Conservation (phyloP, 2,797 vertebrate species). For the Glyptemys insculpta region DNA sequence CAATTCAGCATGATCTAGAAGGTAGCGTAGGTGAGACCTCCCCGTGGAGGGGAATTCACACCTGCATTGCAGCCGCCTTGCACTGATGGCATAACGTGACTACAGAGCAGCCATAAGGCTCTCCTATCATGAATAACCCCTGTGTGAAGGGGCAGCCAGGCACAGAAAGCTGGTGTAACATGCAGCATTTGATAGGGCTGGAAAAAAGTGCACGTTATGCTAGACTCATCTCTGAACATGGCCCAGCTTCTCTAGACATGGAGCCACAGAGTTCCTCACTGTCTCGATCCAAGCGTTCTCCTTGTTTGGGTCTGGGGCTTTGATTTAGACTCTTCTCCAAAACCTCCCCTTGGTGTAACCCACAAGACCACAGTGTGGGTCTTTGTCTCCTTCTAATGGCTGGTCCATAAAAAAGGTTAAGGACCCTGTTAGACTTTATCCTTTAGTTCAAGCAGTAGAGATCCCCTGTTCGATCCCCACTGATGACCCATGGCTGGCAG, state of each 20-base stretch:
- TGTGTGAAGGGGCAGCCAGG: rapidly evolving
- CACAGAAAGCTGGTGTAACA: not conserved
- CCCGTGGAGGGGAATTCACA: rapidly evolving
- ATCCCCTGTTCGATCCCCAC: rapidly evolving
- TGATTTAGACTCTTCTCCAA: not conserved
- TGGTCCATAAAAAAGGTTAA: rapidly evolving
- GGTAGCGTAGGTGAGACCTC: not conserved
- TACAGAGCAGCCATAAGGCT: rapidly evolving
- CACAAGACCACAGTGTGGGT: too few relatives aligned
- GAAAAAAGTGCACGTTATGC: not conserved
- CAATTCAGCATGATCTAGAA: rapidly evolving
- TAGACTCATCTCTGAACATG: not conserved
- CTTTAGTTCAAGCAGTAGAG: not conserved
- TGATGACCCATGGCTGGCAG: not conserved
- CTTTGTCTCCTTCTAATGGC: not conserved
- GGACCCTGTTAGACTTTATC: rapidly evolving
- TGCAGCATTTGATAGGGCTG: not conserved
- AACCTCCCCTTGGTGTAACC: not conserved
- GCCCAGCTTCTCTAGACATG: not conserved
- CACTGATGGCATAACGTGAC: not conserved
- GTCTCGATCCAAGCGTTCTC: not conserved
- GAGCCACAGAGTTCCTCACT: not conserved
- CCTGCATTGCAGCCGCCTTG: rapidly evolving
- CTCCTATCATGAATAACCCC: not conserved
- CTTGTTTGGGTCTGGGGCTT: not conserved